Evolutionary conservation across 2,888 invertebrate species (phyloP).

Genomic region (Dysmachus trigonus): DNA sequence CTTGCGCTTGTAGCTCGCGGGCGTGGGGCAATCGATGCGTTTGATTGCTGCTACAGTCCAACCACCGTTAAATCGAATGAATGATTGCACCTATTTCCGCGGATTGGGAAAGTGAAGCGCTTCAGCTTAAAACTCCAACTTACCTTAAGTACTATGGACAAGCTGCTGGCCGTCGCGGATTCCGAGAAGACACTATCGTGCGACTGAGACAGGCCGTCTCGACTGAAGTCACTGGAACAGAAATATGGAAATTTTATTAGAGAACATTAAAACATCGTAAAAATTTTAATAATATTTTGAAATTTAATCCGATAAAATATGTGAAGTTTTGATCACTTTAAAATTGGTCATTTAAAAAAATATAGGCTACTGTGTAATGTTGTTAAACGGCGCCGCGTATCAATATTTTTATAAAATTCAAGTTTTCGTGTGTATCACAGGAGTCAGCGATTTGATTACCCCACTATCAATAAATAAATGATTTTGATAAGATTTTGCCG

Average conservation of each 20-base stretch:
- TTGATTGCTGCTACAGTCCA: background rate
- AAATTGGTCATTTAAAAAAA: too few relatives aligned
- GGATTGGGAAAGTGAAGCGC: background rate
- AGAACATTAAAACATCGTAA: background rate
- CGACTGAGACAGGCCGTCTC: conserved; percentile 79
- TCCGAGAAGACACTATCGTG: conserved; percentile 92
- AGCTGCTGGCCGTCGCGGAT: conserved; percentile 63
- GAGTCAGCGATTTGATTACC: background rate
- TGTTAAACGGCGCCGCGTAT: too few relatives aligned
- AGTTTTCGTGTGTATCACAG: too few relatives aligned
- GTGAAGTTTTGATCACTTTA: too few relatives aligned
- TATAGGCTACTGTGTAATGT: too few relatives aligned
- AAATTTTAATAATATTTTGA: background rate
- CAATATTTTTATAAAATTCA: too few relatives aligned
- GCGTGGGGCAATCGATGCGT: background rate
- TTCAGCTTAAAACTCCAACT: too few relatives aligned
- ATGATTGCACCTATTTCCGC: background rate
- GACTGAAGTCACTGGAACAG: conserved; percentile 58
- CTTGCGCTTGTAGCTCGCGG: background rate
- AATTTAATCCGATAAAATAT: background rate
- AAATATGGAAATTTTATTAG: background rate
- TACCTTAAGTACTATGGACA: conserved; percentile 63
- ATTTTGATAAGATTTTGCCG: background rate
- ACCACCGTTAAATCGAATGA: background rate
- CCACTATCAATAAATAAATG: background rate